Evolutionary conservation across 2,888 invertebrate genomes (phyloP), one percentile per base, ranked within the genome.

Genomic region (Cheilosia pagana): DNA sequence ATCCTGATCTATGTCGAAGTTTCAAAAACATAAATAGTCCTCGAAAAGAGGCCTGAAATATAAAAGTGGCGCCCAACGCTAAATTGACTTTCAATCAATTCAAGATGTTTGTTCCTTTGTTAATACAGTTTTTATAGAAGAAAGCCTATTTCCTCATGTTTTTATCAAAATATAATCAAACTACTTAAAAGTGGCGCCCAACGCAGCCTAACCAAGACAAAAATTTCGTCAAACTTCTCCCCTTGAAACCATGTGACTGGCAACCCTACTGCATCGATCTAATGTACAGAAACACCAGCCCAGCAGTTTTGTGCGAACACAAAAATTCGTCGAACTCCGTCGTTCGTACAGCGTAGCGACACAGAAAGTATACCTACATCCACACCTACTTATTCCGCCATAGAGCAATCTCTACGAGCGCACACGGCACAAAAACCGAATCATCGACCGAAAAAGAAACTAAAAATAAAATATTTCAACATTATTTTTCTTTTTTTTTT

Each of bases 361-460:
- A 82, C 78, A 77, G 68, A 81, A 81, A 76, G 48, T 21, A 23
- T 70, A 82, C 48, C 53, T 79, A 79, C 70, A 71, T 83, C 67
- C 59, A 70, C 79, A 81, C 65, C 85, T 76, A 76, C 81, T 60
- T 75, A 65, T 71, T 85, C 50, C 50, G 55, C 63, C 76, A 81
- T 81, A 81, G 85, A 81, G 75, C 81, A 85, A 76, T 71, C 76
- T 85, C 79, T 81, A 81, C 70, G 75, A 85, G 75, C 85, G 85
- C 76, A 81, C 85, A 81, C 81, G 85, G 85, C 85, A 85, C 81
- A 85, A 81, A 83, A 85, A 79, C 85, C 70, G 85, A 85, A 85
- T 85, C 85, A 85, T 85, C 85, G 85, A 85, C 85, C 85, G 85
- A 85, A 85, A 85, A 85, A 85, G 81, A 85, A 85, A 85, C 85